Evolutionary conservation across 2,113 vertebrate species (phyloP), one percentile per base, ranked within the genome.

Genomic region (Chamaea fasciata): DNA sequence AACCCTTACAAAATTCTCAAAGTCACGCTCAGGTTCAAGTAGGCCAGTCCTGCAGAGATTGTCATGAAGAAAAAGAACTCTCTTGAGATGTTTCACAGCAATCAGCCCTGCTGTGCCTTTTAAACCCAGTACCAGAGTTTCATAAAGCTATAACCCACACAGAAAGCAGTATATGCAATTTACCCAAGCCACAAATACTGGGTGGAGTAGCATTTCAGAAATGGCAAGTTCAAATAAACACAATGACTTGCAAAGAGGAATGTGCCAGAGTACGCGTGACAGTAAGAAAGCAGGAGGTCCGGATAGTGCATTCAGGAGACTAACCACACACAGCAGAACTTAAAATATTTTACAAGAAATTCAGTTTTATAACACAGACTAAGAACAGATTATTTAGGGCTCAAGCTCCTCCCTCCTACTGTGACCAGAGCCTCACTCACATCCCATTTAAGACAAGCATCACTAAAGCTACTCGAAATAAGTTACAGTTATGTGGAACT

Each of bases 201-300:
- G 90, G 92, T 83, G 96, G 88, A 90, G 92, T 4, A 78, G 68
- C 92, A 55, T 33, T 90, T 80, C 68, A 85, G 85, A 95, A 95
- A 90, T 41, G 22, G 81, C 24, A 65, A 63, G 67, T 85, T 88
- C 64, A 80, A 91, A 90, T 95, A 63, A 91, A 70, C 80, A 86
- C 35, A 67, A 55, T 89, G 74, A 85, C 78, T 94, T 42, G 46
- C 87, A 93, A 56, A 88, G n/a, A 78, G 53, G 64, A 96, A 92
- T 83, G 64, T 83, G 56, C 64, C 62, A 44, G 63, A 79, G 63
- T 12, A 46, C 2, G 14, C 59, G 41, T 60, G 79, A 77, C 23
- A 77, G 49, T 22, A 68, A 70, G 68, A 67, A 83, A 59, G 64
- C 27, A 94, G 27, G 24, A 85, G 41, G 23, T 63, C 55, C 83